phyloP scores from a whole-genome alignment of 2,113 vertebrate genomes.

The Pica pica region DNA sequence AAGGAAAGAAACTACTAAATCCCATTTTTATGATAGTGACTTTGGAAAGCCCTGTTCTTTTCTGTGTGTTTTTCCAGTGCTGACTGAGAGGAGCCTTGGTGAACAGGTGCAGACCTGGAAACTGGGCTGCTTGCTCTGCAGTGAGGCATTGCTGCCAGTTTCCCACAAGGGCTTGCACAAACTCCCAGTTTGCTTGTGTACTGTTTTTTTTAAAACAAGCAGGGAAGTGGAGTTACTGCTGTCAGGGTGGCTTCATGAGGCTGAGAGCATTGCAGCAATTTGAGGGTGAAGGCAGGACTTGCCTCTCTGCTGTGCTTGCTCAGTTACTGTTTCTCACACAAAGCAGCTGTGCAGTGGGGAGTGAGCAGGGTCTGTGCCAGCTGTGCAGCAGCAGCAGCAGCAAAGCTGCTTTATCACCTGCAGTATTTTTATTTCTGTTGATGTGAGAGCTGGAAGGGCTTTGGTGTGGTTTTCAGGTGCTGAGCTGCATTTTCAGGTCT shows the following conservation, averaged over 20 bases:
- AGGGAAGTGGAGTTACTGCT: background rate
- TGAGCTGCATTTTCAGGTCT: background rate
- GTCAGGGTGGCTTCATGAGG: rapidly evolving
- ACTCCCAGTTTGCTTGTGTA: background rate
- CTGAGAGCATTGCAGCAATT: background rate
- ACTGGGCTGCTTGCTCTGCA: background rate
- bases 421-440: background rate
- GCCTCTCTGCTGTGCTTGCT: background rate
- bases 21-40: background rate
- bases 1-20: background rate
- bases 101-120: background rate
- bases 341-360: rapidly evolving
- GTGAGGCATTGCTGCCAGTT: background rate
- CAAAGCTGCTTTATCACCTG: background rate
- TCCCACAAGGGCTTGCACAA: background rate
- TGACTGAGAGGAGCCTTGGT: background rate
- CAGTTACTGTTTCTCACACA: background rate
- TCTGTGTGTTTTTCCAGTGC: background rate
- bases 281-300: background rate
- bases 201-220: background rate
- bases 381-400: background rate
- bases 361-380: background rate
- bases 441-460: background rate
- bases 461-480: background rate
- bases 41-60: background rate